Conservation (phyloP, 2,797 vertebrate genomes). For the Buceros bicornis region DNA sequence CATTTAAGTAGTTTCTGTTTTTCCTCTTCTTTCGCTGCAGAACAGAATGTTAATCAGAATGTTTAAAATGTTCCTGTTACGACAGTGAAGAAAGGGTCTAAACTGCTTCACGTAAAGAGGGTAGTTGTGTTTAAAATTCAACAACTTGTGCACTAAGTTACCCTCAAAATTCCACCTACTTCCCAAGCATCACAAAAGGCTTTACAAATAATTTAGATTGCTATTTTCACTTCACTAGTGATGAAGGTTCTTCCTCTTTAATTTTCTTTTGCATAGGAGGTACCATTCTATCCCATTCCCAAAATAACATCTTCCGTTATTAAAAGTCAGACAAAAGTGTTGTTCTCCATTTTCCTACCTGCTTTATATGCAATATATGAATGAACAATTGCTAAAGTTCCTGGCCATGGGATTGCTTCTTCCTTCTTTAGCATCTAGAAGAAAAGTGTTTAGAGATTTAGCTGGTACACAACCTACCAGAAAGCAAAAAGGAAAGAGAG, state of each 20-base stretch:
- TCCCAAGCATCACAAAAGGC: not conserved
- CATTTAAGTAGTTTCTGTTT: slow-evolving; percentile 98
- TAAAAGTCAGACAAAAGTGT: not conserved
- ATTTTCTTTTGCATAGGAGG: slow-evolving; percentile 52
- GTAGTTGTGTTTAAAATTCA: not conserved
- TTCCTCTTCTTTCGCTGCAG: slow-evolving; percentile 97
- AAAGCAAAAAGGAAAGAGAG: not conserved
- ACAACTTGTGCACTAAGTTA: not conserved
- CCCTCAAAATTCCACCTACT: not conserved
- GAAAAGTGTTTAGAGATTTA: slow-evolving; percentile 46
- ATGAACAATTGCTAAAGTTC: slow-evolving; percentile 98
- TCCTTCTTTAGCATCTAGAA: slow-evolving; percentile 98
- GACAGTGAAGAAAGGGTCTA: not conserved
- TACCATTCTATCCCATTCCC: not conserved
- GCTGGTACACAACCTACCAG: not conserved
- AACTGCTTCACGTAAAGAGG: not conserved
- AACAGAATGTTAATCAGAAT: slow-evolving; percentile 4
- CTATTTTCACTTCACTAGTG: not conserved
- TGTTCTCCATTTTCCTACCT: slow-evolving; percentile 82
- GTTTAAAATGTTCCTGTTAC: not conserved
- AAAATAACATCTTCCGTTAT: not conserved
- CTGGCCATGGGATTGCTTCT: slow-evolving; percentile 98
- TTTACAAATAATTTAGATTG: not conserved
- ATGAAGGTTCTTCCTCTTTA: not conserved
- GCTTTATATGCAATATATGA: slow-evolving; percentile 99